A percentile compares a stretch with the other conserved stretches of the same genome.
phyloP scores from a whole-genome alignment of 2,113 vertebrate genomes.

The Henicopernis longicauda region DNA sequence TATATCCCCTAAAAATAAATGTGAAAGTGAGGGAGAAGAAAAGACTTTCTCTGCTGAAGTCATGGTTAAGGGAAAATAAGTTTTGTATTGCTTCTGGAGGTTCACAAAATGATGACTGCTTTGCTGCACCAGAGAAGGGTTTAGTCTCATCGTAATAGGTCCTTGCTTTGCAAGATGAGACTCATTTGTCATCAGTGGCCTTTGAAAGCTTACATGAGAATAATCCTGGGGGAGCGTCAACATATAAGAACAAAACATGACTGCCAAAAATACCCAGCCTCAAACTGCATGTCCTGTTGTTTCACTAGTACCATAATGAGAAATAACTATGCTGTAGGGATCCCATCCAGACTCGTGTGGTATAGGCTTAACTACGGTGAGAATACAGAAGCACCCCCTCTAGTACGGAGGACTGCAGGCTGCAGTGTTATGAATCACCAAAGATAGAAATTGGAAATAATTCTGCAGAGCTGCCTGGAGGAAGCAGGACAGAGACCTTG shows the following conservation, averaged over 20 bases:
- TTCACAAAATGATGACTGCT: not conserved
- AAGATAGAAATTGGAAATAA: not conserved
- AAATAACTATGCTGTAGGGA: not conserved
- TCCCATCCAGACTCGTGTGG: not conserved
- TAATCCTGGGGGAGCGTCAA: not conserved
- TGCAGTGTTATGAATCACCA: not conserved
- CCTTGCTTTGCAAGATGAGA: not conserved
- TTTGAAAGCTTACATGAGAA: slow-evolving; percentile 11
- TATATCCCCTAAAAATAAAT: not conserved
- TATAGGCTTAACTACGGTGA: not conserved
- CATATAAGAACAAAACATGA: not conserved
- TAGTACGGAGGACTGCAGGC: not conserved
- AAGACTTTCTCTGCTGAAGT: not conserved
- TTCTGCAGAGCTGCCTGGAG: not conserved
- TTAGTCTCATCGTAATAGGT: not conserved
- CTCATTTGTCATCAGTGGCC: not conserved
- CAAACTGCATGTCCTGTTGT: not conserved
- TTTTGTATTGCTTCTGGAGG: not conserved
- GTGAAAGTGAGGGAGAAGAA: not conserved
- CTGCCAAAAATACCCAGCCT: slow-evolving; percentile 32
- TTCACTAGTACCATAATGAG: not conserved
- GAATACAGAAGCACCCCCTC: not conserved
- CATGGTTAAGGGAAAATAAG: not conserved
- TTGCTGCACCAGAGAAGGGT: not conserved
- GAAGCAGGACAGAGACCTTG: slow-evolving; percentile 43